phyloP scores from a whole-genome alignment of 2,888 invertebrate genomes.

The Aquatica leii region DNA sequence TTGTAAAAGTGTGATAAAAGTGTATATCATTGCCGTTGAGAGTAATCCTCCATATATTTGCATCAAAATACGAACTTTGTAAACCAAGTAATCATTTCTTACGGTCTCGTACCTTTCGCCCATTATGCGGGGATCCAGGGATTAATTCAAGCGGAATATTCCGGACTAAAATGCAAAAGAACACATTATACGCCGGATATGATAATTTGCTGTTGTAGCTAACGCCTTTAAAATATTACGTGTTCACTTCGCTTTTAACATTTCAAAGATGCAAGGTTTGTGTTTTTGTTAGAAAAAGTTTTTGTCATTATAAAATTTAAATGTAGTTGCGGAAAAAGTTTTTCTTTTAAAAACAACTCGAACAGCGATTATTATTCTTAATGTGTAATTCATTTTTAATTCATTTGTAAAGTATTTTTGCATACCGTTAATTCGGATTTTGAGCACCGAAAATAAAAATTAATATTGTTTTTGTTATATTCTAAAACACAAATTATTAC shows the following conservation, averaged over 20 bases:
- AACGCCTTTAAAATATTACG: slow-evolving; percentile 39
- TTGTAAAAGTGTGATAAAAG: no score
- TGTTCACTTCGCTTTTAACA: slow-evolving; percentile 39
- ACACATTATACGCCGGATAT: slow-evolving; percentile 51
- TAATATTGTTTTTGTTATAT: no score
- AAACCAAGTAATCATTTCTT: slow-evolving; percentile 43
- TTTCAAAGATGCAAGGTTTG: slow-evolving; percentile 32
- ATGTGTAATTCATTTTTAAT: slow-evolving; percentile 21
- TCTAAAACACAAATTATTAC: no score
- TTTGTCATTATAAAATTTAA: slow-evolving; percentile 31
- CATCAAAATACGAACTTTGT: slow-evolving; percentile 35
- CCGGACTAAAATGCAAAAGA: slow-evolving; percentile 48
- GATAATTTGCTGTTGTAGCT: slow-evolving; percentile 50
- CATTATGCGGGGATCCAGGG: slow-evolving; percentile 48
- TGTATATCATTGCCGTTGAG: slow-evolving; percentile 11
- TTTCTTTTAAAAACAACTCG: slow-evolving; percentile 17
- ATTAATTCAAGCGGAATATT: slow-evolving; percentile 49
- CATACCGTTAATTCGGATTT: no score
- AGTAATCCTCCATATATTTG: slow-evolving; percentile 32
- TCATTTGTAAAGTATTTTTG: slow-evolving; percentile 8
- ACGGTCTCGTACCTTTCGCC: slow-evolving; percentile 46
- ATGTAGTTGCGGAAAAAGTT: slow-evolving; percentile 11
- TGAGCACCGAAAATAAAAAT: no score
- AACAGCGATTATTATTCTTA: slow-evolving; percentile 19
- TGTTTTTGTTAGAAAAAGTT: slow-evolving; percentile 35